Conservation (phyloP, 2,888 invertebrate genomes). For the Callinectes sapidus region DNA sequence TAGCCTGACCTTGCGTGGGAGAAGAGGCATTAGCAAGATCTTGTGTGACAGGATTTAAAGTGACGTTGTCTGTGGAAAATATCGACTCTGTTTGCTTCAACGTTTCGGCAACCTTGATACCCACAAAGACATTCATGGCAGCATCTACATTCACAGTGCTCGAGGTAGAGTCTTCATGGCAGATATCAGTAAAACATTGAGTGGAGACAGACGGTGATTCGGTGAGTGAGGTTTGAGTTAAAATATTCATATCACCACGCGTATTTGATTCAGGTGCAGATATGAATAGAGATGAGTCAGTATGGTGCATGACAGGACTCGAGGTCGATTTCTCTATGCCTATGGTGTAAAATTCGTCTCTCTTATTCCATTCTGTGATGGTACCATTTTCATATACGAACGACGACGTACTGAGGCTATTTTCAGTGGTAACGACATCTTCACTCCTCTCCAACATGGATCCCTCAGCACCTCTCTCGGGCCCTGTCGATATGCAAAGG, state of each 20-base stretch:
- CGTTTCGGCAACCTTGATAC: neutral
- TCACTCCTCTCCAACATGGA: neutral
- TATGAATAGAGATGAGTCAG: neutral
- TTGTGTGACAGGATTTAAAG: neutral
- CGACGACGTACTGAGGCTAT: neutral
- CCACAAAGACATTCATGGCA: neutral
- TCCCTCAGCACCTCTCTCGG: neutral
- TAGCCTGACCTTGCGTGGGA: neutral
- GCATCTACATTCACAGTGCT: neutral
- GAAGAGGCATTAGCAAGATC: neutral
- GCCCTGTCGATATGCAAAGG: neutral
- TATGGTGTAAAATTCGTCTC: neutral
- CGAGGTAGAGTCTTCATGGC: neutral
- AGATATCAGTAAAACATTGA: neutral
- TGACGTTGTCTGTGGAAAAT: neutral
- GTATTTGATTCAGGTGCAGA: neutral
- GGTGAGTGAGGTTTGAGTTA: neutral
- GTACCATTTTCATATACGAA: neutral
- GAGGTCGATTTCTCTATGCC: neutral
- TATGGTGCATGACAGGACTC: neutral
- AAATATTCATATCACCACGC: neutral
- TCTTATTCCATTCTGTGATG: no score
- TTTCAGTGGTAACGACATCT: neutral
- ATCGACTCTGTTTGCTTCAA: neutral
- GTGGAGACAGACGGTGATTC: neutral